A percentile compares a stretch with the other conserved stretches of the same genome.
Conservation (phyloP, 1,140 invertebrate species). For the Subanguina moxae region DNA sequence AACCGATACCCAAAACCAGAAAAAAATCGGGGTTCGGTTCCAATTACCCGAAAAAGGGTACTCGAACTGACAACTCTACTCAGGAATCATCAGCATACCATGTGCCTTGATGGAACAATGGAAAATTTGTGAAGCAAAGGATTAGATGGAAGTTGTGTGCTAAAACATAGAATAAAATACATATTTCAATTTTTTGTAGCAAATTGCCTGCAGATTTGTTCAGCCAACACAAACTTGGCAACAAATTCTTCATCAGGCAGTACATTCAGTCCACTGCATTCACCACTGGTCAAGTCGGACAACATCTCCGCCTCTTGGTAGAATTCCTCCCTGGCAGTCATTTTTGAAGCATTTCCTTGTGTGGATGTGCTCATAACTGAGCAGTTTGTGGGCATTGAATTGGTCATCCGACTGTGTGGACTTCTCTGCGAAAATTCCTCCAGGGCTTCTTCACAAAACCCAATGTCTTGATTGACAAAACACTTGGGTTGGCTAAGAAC, state of each 20-base stretch:
- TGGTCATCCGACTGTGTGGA: neutral
- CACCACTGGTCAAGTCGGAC: constrained; percentile 10
- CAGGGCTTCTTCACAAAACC: neutral
- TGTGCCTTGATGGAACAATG: constrained; percentile 21
- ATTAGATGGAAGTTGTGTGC: constrained; percentile 35
- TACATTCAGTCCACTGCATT: neutral
- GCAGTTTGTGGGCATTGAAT: neutral
- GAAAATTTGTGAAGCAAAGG: constrained; percentile 33
- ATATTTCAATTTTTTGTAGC: neutral
- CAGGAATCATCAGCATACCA: neutral
- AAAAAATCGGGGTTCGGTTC: too few relatives aligned
- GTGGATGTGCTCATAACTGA: neutral
- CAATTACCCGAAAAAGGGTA: too few relatives aligned
- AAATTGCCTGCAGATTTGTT: constrained; percentile 34
- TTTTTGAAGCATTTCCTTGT: constrained; percentile 1
- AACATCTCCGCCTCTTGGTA: constrained; percentile 22
- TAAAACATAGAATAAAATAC: too few relatives aligned
- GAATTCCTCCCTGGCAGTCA: constrained; percentile 7
- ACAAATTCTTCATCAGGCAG: constrained; percentile 35
- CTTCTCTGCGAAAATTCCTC: neutral
- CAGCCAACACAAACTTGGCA: constrained; percentile 29
- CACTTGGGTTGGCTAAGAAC: neutral
- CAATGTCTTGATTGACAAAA: neutral
- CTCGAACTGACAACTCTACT: too few relatives aligned
- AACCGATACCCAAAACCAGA: too few relatives aligned